Base-by-base conservation (phyloP, 2,888 invertebrate genomes). In the Acanthosepion lycidas region DNA sequence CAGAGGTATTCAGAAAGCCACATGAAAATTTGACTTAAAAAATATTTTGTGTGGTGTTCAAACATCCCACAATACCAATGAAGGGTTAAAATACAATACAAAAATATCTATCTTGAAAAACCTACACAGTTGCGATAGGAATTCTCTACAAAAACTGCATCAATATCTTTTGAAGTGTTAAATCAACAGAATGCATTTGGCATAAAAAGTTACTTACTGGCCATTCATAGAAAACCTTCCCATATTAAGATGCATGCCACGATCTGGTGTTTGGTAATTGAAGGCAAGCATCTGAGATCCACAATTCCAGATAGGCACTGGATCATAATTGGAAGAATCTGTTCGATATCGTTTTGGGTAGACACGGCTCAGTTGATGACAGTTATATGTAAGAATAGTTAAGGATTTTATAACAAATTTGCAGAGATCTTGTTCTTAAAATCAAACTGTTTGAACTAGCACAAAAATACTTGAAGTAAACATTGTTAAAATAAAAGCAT, bases 271-370 rank as follows among this genome's bases (percentile, higher is more conserved):
- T 97, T 99, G 99, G 97, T 99, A 99, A 97, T 99, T 99, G 8
- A 99, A 98, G 0, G 99, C 99, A 0, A 99, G 99, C 99, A 99
- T 99, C 97, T 99, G 99, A 94, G 98, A 99, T 1, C 99, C 99
- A 26, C 98, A 98, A 97, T 99, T 99, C 99, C 99, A 99, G 98
- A 99, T 98, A 3, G 98, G 98, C 15, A 99, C 98, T 0, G 99
- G 99, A 98, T 98, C 99, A 97, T 99, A 99, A 98, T 99, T 99
- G 0, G 99, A 99, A 0, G 99, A 99, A 97, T 99, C 99, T 94
- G 99, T 98, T 94, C 99, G 98, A 97, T 99, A 99, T 0, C 99
- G 98, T 95, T 97, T 97, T 0, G 99, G 99, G 97, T 99, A 99
- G 3, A 99, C 99, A 78, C 99, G 98, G 96, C 99, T 99, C 95